Conservation (phyloP, 2,113 vertebrate genomes). For the Bos indicus region DNA sequence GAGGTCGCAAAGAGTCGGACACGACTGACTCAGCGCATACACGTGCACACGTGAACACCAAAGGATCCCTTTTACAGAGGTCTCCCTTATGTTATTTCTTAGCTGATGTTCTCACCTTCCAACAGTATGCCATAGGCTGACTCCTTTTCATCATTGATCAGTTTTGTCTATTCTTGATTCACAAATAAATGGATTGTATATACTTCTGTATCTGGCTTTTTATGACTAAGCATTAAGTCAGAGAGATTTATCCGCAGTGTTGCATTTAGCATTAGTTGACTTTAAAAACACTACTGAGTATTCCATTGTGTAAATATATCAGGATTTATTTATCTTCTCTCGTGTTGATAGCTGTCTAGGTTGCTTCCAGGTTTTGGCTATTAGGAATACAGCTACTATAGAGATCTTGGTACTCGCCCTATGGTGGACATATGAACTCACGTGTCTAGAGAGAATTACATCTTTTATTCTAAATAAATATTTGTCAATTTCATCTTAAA, state of each 20-base stretch:
- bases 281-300: not conserved
- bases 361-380: not conserved
- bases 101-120: not conserved
- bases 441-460: not conserved
- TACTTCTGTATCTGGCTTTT: not conserved
- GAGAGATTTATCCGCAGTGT: not conserved
- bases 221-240: not conserved
- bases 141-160: not conserved
- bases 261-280: not conserved
- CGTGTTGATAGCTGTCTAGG: not conserved
- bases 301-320: not conserved
- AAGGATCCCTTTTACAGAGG: not conserved
- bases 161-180: not conserved
- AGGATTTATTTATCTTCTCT: not conserved
- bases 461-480: not conserved
- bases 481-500: not conserved
- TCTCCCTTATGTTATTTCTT: not conserved
- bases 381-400: not conserved
- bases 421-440: not conserved
- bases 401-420: not conserved
- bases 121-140: not conserved
- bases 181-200: not conserved
- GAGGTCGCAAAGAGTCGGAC: accelerated
- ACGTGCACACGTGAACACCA: not conserved
- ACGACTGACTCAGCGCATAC: not conserved